Conservation (phyloP, 2,888 invertebrate species). For the Dynastes hyllus region DNA sequence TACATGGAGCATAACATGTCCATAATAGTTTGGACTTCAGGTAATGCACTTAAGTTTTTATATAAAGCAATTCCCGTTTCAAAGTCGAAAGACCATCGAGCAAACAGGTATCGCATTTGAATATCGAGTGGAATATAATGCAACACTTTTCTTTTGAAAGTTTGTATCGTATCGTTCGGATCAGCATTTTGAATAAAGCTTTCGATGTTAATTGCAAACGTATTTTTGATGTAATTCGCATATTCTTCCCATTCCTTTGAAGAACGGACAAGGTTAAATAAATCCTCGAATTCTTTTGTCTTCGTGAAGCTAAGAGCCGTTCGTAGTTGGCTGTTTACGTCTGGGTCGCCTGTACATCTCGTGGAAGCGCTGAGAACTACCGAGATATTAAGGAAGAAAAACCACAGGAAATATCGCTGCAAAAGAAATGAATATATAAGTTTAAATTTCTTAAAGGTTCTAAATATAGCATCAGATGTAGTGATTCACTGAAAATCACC, state of each 20-base stretch:
- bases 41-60: not conserved
- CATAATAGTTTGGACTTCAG: not conserved
- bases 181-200: not conserved
- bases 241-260: constrained; percentile 6
- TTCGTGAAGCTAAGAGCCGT: not conserved
- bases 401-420: not conserved
- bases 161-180: not conserved
- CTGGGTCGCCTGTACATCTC: not conserved
- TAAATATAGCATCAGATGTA: no score
- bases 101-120: not conserved
- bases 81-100: not conserved
- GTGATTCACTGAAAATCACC: no score
- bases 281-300: not conserved
- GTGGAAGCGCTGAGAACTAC: no score
- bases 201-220: not conserved
- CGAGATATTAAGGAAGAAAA: not conserved
- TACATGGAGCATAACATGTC: not conserved
- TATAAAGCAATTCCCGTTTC: not conserved
- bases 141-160: not conserved
- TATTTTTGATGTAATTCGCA: not conserved
- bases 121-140: not conserved
- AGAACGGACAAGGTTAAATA: not conserved
- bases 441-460: no score
- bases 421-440: no score
- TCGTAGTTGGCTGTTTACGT: constrained; percentile 1